Conservation (phyloP, 2,888 invertebrate species). For the Dryadula phaetusa region DNA sequence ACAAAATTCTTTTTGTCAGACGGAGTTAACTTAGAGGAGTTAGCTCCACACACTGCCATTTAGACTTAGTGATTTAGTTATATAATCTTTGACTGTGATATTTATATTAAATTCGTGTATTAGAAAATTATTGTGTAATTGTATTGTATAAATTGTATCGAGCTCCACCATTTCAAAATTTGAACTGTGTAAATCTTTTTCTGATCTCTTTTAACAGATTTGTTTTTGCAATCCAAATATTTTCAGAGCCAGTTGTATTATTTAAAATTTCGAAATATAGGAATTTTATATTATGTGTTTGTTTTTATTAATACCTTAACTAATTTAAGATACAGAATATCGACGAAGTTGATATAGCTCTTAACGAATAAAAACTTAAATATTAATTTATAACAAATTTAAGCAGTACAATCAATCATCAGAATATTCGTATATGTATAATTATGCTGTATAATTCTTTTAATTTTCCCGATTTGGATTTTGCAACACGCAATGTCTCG, state of each 20-base stretch:
- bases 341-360: no score
- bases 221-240: conserved; percentile 64
- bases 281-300: conserved; percentile 56
- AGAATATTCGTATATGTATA: no score
- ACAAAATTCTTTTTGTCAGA: conserved; percentile 37
- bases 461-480: no score
- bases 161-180: conserved; percentile 51
- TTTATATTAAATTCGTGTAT: conserved; percentile 82
- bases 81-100: conserved; percentile 83
- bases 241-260: conserved; percentile 71
- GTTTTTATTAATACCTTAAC: conserved; percentile 55
- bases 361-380: no score
- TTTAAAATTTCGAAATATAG: conserved; percentile 70
- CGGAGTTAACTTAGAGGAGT: conserved; percentile 35
- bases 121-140: conserved; percentile 67
- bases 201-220: conserved; percentile 43
- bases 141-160: conserved; percentile 48
- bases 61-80: conserved; percentile 75
- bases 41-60: conserved; percentile 76
- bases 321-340: no score
- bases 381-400: no score
- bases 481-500: no score
- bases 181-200: conserved; percentile 51
- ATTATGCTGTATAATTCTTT: no score
- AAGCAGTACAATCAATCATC: no score